phyloP scores from a whole-genome alignment of 2,113 vertebrate species.

The Semicossyphus pulcher region DNA sequence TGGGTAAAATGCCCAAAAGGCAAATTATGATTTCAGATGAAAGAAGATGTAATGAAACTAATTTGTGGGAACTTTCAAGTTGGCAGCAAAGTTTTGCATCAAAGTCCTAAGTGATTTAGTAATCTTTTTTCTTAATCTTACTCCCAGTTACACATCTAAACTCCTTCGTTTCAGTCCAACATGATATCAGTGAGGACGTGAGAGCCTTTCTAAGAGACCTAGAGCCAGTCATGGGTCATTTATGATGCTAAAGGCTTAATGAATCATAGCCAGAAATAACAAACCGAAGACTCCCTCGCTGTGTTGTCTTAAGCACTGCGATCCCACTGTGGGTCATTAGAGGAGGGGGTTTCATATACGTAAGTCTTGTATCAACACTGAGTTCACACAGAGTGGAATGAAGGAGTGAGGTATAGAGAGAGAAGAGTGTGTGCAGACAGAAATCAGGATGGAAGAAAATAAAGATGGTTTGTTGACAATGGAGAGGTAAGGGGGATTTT shows the following conservation, averaged over 20 bases:
- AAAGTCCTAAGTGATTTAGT: not conserved
- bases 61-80: not conserved
- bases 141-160: constrained; percentile 7
- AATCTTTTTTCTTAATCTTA: not conserved
- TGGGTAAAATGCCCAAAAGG: too few species aligned
- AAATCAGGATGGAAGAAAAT: not conserved
- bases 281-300: constrained; percentile 59
- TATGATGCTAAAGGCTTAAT: constrained; percentile 51
- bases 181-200: constrained; percentile 59
- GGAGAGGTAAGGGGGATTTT: constrained; percentile 14
- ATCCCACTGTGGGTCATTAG: constrained; percentile 60
- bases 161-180: constrained; percentile 21
- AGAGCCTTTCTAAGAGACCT: constrained; percentile 23
- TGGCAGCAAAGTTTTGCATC: not conserved
- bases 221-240: constrained; percentile 44
- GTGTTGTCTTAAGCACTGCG: constrained; percentile 59
- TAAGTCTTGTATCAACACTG: constrained; percentile 53
- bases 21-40: too few species aligned
- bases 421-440: not conserved
- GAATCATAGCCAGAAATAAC: constrained; percentile 73
- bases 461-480: not conserved
- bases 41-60: not conserved
- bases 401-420: not conserved
- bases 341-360: constrained; percentile 16
- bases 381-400: constrained; percentile 37